A percentile compares a stretch with the other conserved stretches of the same genome.
phyloP scores from a whole-genome alignment of 2,888 invertebrate species.

The Eledone cirrhosa region DNA sequence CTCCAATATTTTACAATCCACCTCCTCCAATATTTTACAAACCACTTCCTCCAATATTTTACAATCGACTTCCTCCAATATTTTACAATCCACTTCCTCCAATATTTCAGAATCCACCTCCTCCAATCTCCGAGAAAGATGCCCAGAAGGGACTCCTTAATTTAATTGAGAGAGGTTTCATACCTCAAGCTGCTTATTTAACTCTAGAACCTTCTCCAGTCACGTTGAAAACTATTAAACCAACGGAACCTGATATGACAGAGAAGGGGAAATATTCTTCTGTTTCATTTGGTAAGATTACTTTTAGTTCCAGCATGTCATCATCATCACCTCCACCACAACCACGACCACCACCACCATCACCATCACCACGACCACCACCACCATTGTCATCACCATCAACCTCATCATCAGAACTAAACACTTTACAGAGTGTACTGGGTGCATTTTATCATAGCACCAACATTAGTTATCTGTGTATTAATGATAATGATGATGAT shows the following conservation, averaged over 20 bases:
- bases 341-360: too few relatives aligned
- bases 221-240: conserved; percentile 46
- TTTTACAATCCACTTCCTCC: neutral
- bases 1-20: conserved; percentile 62
- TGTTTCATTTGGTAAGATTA: neutral
- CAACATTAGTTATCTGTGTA: too few relatives aligned
- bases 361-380: too few relatives aligned
- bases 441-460: too few relatives aligned
- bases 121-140: conserved; percentile 64
- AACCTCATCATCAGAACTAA: too few relatives aligned
- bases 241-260: conserved; percentile 13
- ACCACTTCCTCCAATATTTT: conserved; percentile 64
- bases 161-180: conserved; percentile 64
- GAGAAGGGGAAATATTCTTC: neutral
- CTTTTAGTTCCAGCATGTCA: neutral
- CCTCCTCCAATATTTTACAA: conserved; percentile 63
- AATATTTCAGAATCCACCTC: conserved; percentile 60
- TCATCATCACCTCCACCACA: too few relatives aligned
- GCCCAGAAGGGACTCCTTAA: conserved; percentile 64
- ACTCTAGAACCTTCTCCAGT: conserved; percentile 66
- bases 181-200: conserved; percentile 64
- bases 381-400: too few relatives aligned
- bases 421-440: too few relatives aligned
- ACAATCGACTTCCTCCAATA: too few relatives aligned
- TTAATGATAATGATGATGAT: too few relatives aligned